phyloP scores from a whole-genome alignment of 1,140 invertebrate species.

The Rhagoletis pomonella region DNA sequence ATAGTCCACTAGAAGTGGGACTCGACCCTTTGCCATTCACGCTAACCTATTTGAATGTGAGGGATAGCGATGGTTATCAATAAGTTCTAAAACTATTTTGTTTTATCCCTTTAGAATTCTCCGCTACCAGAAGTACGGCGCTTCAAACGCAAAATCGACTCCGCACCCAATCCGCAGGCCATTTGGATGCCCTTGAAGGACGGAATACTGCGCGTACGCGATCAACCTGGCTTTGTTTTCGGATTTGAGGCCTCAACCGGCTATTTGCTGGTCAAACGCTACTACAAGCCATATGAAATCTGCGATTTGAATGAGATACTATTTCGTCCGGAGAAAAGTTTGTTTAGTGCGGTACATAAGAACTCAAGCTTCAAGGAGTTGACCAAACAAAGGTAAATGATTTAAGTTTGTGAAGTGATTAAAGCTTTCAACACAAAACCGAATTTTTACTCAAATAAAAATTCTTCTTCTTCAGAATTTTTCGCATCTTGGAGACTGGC shows the following conservation, averaged over 20 bases:
- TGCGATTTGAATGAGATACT: conserved; percentile 69
- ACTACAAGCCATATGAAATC: conserved; percentile 67
- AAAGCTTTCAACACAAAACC: background rate
- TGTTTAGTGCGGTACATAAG: conserved; percentile 58
- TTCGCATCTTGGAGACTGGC: conserved; percentile 66
- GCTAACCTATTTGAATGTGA: conserved; percentile 59
- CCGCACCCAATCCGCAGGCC: conserved; percentile 57
- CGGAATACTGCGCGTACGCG: conserved; percentile 62
- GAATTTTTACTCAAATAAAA: background rate
- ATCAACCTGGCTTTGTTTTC: conserved; percentile 66
- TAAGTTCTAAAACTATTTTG: background rate
- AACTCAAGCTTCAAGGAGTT: conserved; percentile 65
- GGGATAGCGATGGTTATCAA: background rate
- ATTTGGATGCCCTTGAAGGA: conserved; percentile 64
- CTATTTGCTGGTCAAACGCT: conserved; percentile 63
- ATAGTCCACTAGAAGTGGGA: conserved; percentile 66
- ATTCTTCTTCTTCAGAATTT: conserved; percentile 18
- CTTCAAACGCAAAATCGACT: conserved; percentile 64
- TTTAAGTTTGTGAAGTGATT: background rate
- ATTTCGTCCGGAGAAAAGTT: conserved; percentile 60
- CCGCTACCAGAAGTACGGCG: conserved; percentile 63
- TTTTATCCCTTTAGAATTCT: conserved; percentile 59
- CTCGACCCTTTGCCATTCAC: conserved; percentile 65
- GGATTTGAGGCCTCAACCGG: conserved; percentile 64
- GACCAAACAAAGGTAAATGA: conserved; percentile 58